Base-by-base conservation (phyloP, 1,140 invertebrate species). In the Plectrocnemia conspersa region DNA sequence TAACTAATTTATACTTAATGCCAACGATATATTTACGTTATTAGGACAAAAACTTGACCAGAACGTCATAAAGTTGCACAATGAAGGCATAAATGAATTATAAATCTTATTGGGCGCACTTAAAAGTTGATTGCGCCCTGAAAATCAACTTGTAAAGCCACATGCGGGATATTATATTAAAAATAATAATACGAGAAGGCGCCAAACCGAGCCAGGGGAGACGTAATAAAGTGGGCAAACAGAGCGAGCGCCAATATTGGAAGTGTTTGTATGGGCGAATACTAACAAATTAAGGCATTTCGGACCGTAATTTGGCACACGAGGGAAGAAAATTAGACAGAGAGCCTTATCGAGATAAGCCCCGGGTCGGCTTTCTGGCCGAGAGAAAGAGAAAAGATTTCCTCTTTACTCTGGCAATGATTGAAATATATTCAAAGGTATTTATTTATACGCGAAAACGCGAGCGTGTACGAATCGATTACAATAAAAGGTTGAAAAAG, bases 401-500 rank as follows among this genome's bases (percentile, higher is more conserved):
- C 46, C 46, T n/a, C n/a, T n/a, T n/a, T 6, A 19, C 36, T 29
- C 42, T 35, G 41, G 52, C 52, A 54, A 52, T 54, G 58, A 59
- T 59, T 54, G 52, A 52, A 55, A 55, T 50, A 54, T 55, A 55
- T 59, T 55, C 55, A 52, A 54, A 59, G 52, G 58, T 42, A 59
- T 59, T n/a, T n/a, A n/a, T n/a, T n/a, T n/a, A n/a, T 40, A 52
- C 29, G 47, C 27, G 47, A 50, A 50, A 50, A 35, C 46, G 42
- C 41, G 52, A 24, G 52, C 46, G 48, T 42, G 58, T 55, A 59
- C 58, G 52, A 59, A 59, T 59, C 58, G 52, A 59, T 59, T 59
- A 59, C 58, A 59, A 59, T 59, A 55, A 55, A 59, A 59, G 58
- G 58, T 59, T 47, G 46, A 52, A n/a, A n/a, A 55, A 52, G 58